Evolutionary conservation across 2,797 vertebrate genomes (phyloP).

Genomic region (Fundulus diaphanus): DNA sequence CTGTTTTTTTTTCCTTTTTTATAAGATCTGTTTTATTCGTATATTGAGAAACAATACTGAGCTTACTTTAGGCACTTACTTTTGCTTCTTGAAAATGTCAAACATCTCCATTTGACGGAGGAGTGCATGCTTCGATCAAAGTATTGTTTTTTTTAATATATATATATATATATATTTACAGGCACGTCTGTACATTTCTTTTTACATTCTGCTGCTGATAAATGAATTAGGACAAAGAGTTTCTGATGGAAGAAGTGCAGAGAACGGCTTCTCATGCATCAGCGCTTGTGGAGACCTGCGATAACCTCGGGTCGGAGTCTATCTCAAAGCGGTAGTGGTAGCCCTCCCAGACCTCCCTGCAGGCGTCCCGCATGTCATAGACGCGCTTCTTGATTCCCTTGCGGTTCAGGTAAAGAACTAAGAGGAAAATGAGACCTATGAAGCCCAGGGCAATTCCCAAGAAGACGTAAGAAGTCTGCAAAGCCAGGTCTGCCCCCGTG

Average conservation of each 20-base stretch:
- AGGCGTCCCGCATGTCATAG: conserved; percentile 80
- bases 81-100: conserved; percentile 11
- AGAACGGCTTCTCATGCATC: conserved; percentile 70
- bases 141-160: conserved; percentile 27
- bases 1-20: conserved; percentile 33
- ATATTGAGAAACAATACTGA: conserved; percentile 14
- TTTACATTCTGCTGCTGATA: conserved; percentile 53
- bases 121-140: conserved; percentile 65
- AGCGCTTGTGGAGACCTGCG: conserved; percentile 74
- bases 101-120: background rate
- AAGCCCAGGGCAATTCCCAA: conserved; percentile 82
- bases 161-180: conserved; percentile 76
- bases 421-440: conserved; percentile 83
- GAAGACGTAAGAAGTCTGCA: conserved; percentile 85
- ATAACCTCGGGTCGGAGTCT: conserved; percentile 79
- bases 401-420: conserved; percentile 86
- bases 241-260: background rate
- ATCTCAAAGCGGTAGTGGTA: conserved; percentile 85
- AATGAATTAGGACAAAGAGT: conserved; percentile 56
- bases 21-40: conserved; percentile 10
- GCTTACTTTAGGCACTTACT: conserved; percentile 68
- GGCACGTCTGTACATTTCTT: conserved; percentile 65
- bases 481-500: conserved; percentile 66
- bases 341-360: conserved; percentile 83
- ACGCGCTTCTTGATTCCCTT: conserved; percentile 84